Evolutionary conservation across 2,113 vertebrate genomes (phyloP).

Genomic region (Laterallus jamaicensis): DNA sequence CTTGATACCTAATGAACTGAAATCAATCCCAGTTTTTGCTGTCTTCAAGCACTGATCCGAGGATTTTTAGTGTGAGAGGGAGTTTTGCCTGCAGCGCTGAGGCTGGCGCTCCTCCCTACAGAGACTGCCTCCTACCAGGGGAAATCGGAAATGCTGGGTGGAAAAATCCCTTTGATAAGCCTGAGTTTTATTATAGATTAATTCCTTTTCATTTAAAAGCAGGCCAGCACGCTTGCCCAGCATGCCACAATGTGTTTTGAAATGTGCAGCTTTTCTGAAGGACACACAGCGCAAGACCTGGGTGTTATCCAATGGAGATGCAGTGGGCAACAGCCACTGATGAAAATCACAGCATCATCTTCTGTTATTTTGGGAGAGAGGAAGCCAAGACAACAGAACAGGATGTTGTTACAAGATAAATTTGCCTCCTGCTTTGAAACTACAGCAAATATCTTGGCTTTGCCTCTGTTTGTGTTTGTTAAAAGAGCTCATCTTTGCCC

Average conservation of each 20-base stretch:
- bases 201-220: background rate
- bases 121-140: background rate
- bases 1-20: background rate
- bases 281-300: accelerated
- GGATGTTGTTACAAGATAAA: constrained; percentile 42
- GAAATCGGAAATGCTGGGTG: background rate
- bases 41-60: background rate
- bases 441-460: background rate
- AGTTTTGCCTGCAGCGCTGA: background rate
- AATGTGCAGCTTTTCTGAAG: background rate
- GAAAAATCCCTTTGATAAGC: background rate
- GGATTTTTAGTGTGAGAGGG: background rate
- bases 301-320: background rate
- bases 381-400: constrained; percentile 4
- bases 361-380: background rate
- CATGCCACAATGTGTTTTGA: accelerated
- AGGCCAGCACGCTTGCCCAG: background rate
- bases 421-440: constrained; percentile 42
- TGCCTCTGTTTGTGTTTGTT: constrained; percentile 22
- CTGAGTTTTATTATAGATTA: background rate
- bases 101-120: background rate
- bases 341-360: background rate
- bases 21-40: background rate
- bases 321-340: background rate
- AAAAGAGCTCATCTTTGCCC: constrained; percentile 12